Percentiles rank a stretch among this genome's conserved stretches.
These are phyloP conservation scores for Strigamia maritima DNA, from an alignment of 2,888 invertebrate species.

Conservation along the genomic window DNA sequence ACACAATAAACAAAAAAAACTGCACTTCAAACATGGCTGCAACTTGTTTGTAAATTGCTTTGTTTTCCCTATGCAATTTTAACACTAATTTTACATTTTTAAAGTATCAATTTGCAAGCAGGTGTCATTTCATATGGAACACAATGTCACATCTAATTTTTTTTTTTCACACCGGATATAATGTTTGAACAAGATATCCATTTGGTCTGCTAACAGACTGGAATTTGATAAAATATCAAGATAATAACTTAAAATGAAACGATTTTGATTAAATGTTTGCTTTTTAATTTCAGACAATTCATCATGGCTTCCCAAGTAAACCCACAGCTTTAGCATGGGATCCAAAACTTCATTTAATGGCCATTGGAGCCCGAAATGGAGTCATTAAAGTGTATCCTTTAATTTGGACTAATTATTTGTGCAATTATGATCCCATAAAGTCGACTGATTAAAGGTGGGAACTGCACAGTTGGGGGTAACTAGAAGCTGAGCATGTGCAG, in stretches of 20 bases:
- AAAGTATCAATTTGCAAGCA: background rate
- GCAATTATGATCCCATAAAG: background rate
- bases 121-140: background rate
- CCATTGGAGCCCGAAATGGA: slow-evolving; percentile 90
- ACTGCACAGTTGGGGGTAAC: too few relatives aligned
- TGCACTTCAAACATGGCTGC: too few relatives aligned
- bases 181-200: background rate
- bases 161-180: background rate
- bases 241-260: background rate
- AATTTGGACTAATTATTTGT: background rate
- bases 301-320: slow-evolving; percentile 96
- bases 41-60: too few relatives aligned
- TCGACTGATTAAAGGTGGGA: too few relatives aligned
- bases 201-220: background rate
- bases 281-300: slow-evolving; percentile 71
- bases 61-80: too few relatives aligned
- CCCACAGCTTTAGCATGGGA: slow-evolving; percentile 94
- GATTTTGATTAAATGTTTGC: background rate
- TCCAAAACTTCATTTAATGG: slow-evolving; percentile 77
- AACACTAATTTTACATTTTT: too few relatives aligned
- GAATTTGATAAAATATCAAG: background rate
- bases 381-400: slow-evolving; percentile 75
- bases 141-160: background rate
- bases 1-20: too few relatives aligned
- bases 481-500: too few relatives aligned